phyloP scores from a whole-genome alignment of 2,888 invertebrate genomes.

The Epistrophella euchroma region DNA sequence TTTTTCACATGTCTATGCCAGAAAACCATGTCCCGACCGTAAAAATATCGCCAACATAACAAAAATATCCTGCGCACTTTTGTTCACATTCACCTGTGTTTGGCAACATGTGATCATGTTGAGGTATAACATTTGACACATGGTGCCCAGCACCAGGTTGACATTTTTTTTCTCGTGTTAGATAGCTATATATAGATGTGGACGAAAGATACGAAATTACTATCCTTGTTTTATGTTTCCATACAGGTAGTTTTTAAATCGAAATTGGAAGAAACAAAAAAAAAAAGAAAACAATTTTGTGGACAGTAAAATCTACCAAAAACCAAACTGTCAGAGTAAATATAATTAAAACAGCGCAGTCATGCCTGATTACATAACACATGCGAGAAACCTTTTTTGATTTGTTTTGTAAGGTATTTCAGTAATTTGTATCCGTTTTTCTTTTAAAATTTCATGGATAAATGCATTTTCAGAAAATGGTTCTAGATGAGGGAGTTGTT shows the following conservation, averaged over 20 bases:
- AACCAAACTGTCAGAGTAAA: background rate
- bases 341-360: constrained; percentile 47
- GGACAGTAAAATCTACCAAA: constrained; percentile 37
- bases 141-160: constrained; percentile 55
- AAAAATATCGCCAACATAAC: background rate
- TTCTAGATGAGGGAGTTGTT: constrained; percentile 21
- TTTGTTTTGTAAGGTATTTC: background rate
- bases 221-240: background rate
- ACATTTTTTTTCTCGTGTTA: constrained; percentile 22
- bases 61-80: background rate
- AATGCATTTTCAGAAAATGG: constrained; percentile 47
- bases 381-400: constrained; percentile 10
- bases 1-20: background rate
- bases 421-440: constrained; percentile 1
- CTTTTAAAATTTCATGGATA: constrained; percentile 42
- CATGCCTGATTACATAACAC: constrained; percentile 66
- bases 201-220: background rate
- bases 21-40: background rate
- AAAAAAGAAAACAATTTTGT: constrained; percentile 12
- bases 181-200: constrained; percentile 34
- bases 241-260: background rate
- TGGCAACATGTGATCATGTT: constrained; percentile 52
- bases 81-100: constrained; percentile 33
- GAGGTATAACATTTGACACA: constrained; percentile 34
- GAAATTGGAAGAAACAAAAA: constrained; percentile 1